Conservation (phyloP, 2,888 invertebrate genomes). For the Autographa pulchrina region DNA sequence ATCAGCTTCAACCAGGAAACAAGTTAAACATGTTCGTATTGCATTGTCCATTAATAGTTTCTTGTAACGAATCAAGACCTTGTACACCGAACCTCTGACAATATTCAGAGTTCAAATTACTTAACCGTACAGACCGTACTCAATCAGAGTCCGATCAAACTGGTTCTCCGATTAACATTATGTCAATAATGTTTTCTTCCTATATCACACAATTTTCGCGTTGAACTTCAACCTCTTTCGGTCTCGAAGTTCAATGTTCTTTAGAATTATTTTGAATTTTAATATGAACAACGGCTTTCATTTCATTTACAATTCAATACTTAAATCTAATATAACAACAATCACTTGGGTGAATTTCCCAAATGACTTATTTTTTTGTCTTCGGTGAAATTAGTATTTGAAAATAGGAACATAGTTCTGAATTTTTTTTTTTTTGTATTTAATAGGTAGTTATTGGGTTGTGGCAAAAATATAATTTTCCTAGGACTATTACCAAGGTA, state of each 20-base stretch:
- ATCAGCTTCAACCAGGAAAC: not conserved
- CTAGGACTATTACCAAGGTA: too few species aligned
- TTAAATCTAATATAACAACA: too few species aligned
- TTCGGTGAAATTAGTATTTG: too few species aligned
- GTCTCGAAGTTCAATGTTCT: slow-evolving; percentile 6
- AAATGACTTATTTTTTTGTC: too few species aligned
- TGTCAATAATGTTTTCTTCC: slow-evolving; percentile 16
- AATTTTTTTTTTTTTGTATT: too few species aligned
- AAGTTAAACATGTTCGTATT: not conserved
- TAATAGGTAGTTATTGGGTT: too few species aligned
- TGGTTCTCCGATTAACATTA: slow-evolving; percentile 26
- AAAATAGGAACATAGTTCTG: too few species aligned
- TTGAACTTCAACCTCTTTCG: not conserved
- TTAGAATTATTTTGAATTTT: not conserved
- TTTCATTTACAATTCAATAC: too few species aligned
- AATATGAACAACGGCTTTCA: not conserved
- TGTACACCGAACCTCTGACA: slow-evolving; percentile 18
- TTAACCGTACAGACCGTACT: slow-evolving; percentile 46
- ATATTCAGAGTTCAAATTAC: slow-evolving; percentile 44
- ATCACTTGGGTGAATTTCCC: too few species aligned
- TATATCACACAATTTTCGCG: not conserved
- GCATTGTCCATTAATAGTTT: not conserved
- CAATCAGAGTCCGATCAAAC: slow-evolving; percentile 20
- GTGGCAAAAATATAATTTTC: too few species aligned
- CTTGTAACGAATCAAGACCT: slow-evolving; percentile 18